phyloP scores from a whole-genome alignment of 2,113 vertebrate genomes.

The Odobenus rosmarus region DNA sequence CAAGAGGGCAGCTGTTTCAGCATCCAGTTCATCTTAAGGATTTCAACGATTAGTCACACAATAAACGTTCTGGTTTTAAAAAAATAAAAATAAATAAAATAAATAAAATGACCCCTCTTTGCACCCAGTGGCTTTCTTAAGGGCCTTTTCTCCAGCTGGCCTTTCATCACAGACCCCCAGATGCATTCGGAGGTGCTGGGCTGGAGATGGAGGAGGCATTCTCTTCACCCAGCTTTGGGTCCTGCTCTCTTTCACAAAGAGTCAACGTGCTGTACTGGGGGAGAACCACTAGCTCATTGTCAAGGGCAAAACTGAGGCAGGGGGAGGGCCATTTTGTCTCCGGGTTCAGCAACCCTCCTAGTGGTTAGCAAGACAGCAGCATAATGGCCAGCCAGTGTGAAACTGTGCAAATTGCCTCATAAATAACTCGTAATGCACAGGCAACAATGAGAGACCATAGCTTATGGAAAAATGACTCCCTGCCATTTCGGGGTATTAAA shows the following conservation, averaged over 20 bases:
- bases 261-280: not conserved
- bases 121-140: not conserved
- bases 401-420: conserved; percentile 86
- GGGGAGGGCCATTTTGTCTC: conserved; percentile 67
- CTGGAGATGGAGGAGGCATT: not conserved
- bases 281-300: not conserved
- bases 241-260: not conserved
- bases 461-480: conserved; percentile 85
- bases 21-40: no score
- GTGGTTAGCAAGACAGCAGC: conserved; percentile 80
- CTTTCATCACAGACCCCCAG: not conserved
- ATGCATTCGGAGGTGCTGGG: not conserved
- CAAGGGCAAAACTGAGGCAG: not conserved
- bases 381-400: conserved; percentile 87
- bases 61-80: no score
- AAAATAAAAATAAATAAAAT: no score
- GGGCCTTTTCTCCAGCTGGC: not conserved
- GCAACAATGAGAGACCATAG: conserved; percentile 77
- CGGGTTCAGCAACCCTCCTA: conserved; percentile 63
- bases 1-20: no score
- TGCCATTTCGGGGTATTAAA: conserved; percentile 85
- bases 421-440: conserved; percentile 87
- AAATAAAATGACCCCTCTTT: not conserved
- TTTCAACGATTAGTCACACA: no score
- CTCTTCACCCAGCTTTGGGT: not conserved